phyloP scores from a whole-genome alignment of 1,140 invertebrate species.

The Apocrypta bakeri region DNA sequence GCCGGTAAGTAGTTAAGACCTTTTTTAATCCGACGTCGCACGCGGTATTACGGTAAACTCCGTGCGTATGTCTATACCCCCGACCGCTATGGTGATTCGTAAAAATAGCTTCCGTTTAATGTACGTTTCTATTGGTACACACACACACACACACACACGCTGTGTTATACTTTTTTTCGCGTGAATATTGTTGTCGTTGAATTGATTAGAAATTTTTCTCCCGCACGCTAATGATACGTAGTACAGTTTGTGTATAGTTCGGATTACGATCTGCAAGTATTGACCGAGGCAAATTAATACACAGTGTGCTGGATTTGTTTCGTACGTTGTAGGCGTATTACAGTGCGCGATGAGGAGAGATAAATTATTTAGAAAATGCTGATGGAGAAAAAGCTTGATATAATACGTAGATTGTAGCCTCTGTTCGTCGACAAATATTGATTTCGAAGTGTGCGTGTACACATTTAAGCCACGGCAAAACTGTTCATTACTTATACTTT shows the following conservation, averaged over 20 bases:
- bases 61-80: too few species aligned
- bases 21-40: conserved; percentile 46
- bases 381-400: neutral
- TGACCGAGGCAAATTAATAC: neutral
- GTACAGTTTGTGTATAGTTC: neutral
- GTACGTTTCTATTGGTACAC: conserved; percentile 1
- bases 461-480: too few species aligned
- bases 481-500: too few species aligned
- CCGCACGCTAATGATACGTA: neutral
- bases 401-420: conserved; percentile 4
- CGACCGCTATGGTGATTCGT: neutral
- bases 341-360: neutral
- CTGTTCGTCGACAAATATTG: conserved; percentile 32
- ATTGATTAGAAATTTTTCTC: neutral
- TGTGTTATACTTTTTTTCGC: too few species aligned
- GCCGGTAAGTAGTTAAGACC: conserved; percentile 71
- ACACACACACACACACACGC: too few species aligned
- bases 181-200: too few species aligned
- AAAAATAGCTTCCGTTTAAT: neutral
- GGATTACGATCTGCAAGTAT: neutral
- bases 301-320: too few species aligned
- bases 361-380: conserved; percentile 11
- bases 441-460: neutral
- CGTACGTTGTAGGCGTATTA: neutral
- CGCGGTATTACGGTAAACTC: neutral